These are phyloP conservation scores for Manacus vitellinus DNA, from an alignment of 2,113 vertebrate genomes.

Conservation along the genomic window DNA sequence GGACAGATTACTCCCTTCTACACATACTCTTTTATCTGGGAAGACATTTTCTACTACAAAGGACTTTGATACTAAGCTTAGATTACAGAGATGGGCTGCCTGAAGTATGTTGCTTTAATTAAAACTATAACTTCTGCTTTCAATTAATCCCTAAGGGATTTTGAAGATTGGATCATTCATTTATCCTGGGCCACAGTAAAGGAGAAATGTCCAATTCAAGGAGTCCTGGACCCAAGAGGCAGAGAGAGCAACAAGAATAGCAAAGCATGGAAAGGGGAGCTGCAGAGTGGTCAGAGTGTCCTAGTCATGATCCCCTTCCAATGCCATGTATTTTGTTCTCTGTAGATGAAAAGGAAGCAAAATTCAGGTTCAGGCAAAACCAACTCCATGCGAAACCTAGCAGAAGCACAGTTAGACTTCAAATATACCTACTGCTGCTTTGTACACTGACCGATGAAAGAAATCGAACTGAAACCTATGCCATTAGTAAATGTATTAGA, in stretches of 20 bases:
- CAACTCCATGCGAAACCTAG: background rate
- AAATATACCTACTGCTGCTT: background rate
- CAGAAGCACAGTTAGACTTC: background rate
- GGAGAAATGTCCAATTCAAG: background rate
- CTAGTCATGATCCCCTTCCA: background rate
- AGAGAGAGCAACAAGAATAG: background rate
- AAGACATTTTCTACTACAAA: background rate
- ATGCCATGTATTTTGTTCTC: background rate
- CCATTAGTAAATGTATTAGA: background rate
- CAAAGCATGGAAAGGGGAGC: background rate
- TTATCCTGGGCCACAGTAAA: background rate
- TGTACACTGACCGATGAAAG: background rate
- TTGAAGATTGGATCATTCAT: background rate
- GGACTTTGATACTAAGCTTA: background rate
- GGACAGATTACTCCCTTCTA: background rate
- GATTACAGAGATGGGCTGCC: background rate
- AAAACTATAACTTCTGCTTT: background rate
- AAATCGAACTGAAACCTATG: background rate
- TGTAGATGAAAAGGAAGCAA: background rate
- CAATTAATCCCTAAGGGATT: background rate
- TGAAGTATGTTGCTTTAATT: background rate
- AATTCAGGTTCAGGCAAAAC: background rate
- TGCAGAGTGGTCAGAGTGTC: background rate
- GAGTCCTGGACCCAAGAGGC: background rate
- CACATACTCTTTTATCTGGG: background rate